Evolutionary conservation across 2,797 vertebrate genomes (phyloP), one percentile per base, ranked within the genome.

Genomic region (Danionella dracula): DNA sequence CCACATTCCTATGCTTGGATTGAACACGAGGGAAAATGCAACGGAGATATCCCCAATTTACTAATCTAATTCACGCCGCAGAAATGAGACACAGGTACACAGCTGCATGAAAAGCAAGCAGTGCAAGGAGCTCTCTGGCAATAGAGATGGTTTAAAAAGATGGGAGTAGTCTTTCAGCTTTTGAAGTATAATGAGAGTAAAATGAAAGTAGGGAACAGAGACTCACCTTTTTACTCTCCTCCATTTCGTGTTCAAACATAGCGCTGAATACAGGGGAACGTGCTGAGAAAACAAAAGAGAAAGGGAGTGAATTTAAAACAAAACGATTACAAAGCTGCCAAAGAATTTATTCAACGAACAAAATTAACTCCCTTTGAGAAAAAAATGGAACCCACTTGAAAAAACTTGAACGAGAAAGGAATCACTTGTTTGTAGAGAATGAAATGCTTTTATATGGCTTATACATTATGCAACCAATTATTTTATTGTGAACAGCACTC

Each of bases 201-300:
- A 63, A 76, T 79, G 72, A 80, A 77, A 73, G 49, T 75, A 48
- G 23, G 19, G 19, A 61, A 6, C 58, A 42, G 57, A 42, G 1
- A 82, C 87, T 84, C 82, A 93, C 93, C 91, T 93, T 93, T 81
- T 92, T 91, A 71, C 92, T 95, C 76, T 94, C 92, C 48, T 98
- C 95, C 91, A 93, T 94, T 84, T 96, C 91, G 8, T 93, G 93
- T 82, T 96, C 92, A 81, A 94, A 96, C 93, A 93, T 93, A 79
- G 91, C 92, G n/a, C 90, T 91, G 85, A 95, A 95, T 44, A 98
- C 96, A 0, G 95, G 96, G 11, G 96, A 98, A 2, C 95, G 94
- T 0, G 96, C 96, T 98, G 76, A 45, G 72, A 69, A 72, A 81
- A 1, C 70, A 35, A 66, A 13, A 66, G 13, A 65, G 12, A 71